Conservation (phyloP, 2,113 vertebrate species). For the Silurus glanis region DNA sequence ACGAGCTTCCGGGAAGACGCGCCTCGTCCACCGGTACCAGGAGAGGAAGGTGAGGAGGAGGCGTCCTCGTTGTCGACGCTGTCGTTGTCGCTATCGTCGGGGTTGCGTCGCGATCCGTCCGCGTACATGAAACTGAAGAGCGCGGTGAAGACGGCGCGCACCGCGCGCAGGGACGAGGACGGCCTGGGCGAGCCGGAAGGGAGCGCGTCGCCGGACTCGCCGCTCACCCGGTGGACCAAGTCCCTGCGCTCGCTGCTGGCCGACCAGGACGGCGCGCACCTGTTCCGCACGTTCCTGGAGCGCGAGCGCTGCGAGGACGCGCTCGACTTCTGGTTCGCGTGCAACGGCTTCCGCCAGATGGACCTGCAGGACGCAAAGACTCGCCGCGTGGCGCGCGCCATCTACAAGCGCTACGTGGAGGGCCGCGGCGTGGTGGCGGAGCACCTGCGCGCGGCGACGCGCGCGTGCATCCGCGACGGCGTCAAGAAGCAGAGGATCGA, state of each 20-base stretch:
- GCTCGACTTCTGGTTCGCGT: constrained; percentile 98
- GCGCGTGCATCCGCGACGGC: constrained; percentile 89
- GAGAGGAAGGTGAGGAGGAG: constrained; percentile 87
- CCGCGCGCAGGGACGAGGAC: constrained; percentile 76
- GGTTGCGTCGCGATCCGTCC: constrained; percentile 64
- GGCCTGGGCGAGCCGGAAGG: constrained; percentile 97
- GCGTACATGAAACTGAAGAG: constrained; percentile 75
- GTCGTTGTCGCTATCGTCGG: background rate
- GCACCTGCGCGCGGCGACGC: constrained; percentile 92
- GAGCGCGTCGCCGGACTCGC: constrained; percentile 91
- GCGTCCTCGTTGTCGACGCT: background rate
- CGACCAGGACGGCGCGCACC: constrained; percentile 94
- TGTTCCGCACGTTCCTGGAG: constrained; percentile 94
- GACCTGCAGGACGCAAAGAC: constrained; percentile 96
- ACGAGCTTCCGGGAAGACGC: constrained; percentile 97
- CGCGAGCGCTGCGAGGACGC: constrained; percentile 92
- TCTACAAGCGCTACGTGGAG: constrained; percentile 97
- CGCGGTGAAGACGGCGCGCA: constrained; percentile 74
- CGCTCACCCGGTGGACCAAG: constrained; percentile 91
- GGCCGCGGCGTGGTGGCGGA: constrained; percentile 91
- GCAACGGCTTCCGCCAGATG: constrained; percentile 98
- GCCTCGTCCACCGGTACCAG: constrained; percentile 93
- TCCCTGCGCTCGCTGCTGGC: constrained; percentile 92
- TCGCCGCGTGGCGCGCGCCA: constrained; percentile 91
- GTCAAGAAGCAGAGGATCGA: constrained; percentile 94